Base-by-base conservation (phyloP, 2,113 vertebrate genomes). In the Ia io region DNA sequence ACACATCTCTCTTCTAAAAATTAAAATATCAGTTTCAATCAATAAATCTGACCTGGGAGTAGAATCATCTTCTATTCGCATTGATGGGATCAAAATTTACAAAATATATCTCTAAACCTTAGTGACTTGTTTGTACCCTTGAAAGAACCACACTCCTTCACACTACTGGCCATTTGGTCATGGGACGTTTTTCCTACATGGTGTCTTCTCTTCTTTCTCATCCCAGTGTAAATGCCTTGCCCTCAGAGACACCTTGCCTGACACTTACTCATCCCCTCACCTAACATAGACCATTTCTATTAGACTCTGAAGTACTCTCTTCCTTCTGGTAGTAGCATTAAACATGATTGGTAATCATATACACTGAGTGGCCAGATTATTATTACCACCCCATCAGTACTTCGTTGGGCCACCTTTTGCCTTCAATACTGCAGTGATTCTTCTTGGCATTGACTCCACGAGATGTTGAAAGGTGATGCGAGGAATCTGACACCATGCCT, bases 1-100 rank as follows among this genome's bases (percentile, higher is more conserved):
- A 51, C 40, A 69, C 8, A 70, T 63, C 86, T 84, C n/a, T 88
- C 63, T 92, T n/a, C 18, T 88, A 47, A 80, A 90, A 76, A 44
- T 51, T 37, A 49, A 83, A 86, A 49, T 65, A 32, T 95, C 40
- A 73, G 2, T 95, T 92, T 95, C 20, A 87, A 18, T 94, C 25
- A 61, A 23, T 51, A 79, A 73, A 84, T 44, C 44, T 79, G 3
- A 37, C 30, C 37, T 23, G 17, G 4, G 90, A 63, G 56, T 95
- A 0, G 22, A 87, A 83, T 74, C 53, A 76, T 37, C 63, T 80
- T 87, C 37, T 70, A 80, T 53, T 95, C 23, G 69, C 16, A 17
- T n/a, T 35, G 35, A 25, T 91, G 40, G 44, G 30, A 79, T 70
- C 11, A 89, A 83, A 91, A 79, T 59, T 73, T 51, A 49, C 12